Evolutionary conservation across 2,113 vertebrate species (phyloP), one percentile per base, ranked within the genome.

Genomic region (Chaetops frenatus): DNA sequence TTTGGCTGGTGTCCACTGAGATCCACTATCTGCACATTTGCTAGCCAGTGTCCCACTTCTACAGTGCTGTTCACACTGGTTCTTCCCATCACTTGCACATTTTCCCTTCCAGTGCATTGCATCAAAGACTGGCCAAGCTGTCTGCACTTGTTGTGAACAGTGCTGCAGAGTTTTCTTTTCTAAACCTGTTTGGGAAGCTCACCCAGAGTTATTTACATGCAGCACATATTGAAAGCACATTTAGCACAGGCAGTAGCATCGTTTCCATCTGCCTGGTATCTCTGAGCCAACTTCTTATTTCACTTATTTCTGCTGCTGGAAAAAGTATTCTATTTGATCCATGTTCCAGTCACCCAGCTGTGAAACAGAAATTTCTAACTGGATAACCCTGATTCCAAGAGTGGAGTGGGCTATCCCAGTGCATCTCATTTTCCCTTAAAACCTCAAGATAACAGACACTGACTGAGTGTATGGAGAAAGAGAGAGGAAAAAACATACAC

Each of bases 291-390:
- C 44, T 95, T 95, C 57, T 66, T 73, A 72, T 81, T 94, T 90
- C 65, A 88, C 23, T 74, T 86, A 81, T 67, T 92, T 83, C 85
- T 93, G 66, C 56, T 78, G 47, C 62, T 82, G 87, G 72, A 89
- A 94, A 47, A 89, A 64, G 80, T 65, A n/a, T 81, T 92, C 93
- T 71, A 90, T 88, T 94, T 29, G 6, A 95, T 94, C 88, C 76
- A 23, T 81, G 60, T 61, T 93, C 69, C 72, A 72, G 70, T 82
- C 81, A 95, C 21, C 42, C 73, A 81, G 57, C 77, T 81, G 76
- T 70, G 86, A 96, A 95, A 97, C 33, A 93, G 87, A 93, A 92
- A 81, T 96, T 96, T 94, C 84, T 93, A 45, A 83, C 36, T 74
- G 66, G 45, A 91, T 71, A 81, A 90, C 44, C 22, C 38, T n/a